A percentile compares a stretch with the other conserved stretches of the same genome.
Conservation (phyloP, 2,113 vertebrate species). For the Gambusia holbrooki region DNA sequence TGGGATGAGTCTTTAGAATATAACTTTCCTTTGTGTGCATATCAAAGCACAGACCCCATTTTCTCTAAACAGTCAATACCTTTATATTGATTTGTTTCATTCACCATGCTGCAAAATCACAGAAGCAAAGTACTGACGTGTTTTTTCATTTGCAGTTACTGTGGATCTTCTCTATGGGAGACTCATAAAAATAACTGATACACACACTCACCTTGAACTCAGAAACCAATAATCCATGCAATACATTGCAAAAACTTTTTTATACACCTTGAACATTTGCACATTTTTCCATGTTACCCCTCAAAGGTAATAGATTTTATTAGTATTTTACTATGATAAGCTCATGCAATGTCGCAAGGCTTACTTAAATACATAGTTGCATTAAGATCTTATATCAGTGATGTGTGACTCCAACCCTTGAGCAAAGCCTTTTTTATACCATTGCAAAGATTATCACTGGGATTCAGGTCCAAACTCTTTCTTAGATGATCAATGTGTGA, state of each 20-base stretch:
- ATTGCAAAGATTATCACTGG: too few relatives aligned
- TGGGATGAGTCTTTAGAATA: neutral
- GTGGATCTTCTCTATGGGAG: slow-evolving; percentile 23
- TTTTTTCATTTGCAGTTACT: slow-evolving; percentile 50
- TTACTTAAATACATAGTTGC: too few relatives aligned
- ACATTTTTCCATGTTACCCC: neutral
- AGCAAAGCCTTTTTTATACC: too few relatives aligned
- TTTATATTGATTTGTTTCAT: slow-evolving; percentile 54
- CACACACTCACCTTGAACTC: slow-evolving; percentile 20
- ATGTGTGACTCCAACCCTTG: too few relatives aligned
- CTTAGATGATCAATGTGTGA: too few relatives aligned
- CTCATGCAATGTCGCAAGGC: too few relatives aligned
- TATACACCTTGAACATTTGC: neutral
- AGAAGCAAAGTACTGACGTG: slow-evolving; percentile 25
- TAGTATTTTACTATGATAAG: too few relatives aligned
- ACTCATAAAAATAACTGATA: slow-evolving; percentile 56
- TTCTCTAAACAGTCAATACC: slow-evolving; percentile 14
- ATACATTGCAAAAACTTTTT: neutral
- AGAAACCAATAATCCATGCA: slow-evolving; percentile 30
- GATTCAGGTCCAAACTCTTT: too few relatives aligned
- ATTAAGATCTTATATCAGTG: too few relatives aligned
- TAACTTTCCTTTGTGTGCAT: slow-evolving; percentile 23
- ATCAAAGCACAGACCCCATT: slow-evolving; percentile 40
- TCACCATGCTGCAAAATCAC: slow-evolving; percentile 29
- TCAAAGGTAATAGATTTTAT: neutral